phyloP scores from a whole-genome alignment of 2,113 vertebrate genomes.

The Corydoras sp. region DNA sequence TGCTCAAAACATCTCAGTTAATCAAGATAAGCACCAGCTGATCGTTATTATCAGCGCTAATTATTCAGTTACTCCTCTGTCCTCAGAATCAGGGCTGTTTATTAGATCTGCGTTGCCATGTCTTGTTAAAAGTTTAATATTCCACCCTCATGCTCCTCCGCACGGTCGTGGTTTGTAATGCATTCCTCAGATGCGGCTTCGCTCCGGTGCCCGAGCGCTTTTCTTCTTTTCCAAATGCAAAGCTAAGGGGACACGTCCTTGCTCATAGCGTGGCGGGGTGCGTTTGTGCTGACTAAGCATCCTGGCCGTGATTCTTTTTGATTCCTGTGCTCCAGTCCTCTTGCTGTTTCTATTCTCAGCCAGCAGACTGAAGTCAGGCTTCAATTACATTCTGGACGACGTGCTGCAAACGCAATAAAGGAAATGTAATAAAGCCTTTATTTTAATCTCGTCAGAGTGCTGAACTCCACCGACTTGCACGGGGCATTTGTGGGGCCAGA shows the following conservation, averaged over 20 bases:
- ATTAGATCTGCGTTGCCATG: no score
- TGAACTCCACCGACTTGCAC: constrained; percentile 44
- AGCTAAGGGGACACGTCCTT: neutral
- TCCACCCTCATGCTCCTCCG: no score
- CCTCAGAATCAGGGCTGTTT: no score
- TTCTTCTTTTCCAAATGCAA: constrained; percentile 16
- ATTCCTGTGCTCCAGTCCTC: neutral
- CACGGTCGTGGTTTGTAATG: neutral
- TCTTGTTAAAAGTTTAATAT: no score
- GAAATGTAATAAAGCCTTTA: constrained; percentile 54
- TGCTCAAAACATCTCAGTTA: no score
- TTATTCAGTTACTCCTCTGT: no score
- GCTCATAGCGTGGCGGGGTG: neutral
- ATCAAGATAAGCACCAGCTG: no score
- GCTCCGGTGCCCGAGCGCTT: constrained; percentile 4
- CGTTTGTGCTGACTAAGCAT: neutral
- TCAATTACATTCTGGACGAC: constrained; percentile 53
- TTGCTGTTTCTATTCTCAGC: neutral
- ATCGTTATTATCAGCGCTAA: no score
- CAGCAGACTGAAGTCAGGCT: constrained; percentile 43
- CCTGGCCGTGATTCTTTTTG: neutral
- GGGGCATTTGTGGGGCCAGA: constrained; percentile 41
- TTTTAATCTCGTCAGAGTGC: constrained; percentile 59
- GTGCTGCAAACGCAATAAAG: constrained; percentile 56
- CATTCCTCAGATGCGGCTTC: constrained; percentile 18